Conservation (phyloP, 2,888 invertebrate genomes). For the Napeogenes inachia region DNA sequence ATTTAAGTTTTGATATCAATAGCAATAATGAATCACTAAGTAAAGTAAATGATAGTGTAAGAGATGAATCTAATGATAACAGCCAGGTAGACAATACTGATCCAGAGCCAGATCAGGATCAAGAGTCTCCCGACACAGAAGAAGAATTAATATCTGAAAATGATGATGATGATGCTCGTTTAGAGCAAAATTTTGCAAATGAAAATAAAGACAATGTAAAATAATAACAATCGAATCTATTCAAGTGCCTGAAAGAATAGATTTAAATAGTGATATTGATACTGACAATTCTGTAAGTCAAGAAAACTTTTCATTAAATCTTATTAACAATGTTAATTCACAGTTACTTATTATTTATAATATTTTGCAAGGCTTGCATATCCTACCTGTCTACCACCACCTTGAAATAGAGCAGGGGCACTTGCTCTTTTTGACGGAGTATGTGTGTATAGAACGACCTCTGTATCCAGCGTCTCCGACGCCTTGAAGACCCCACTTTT, state of each 20-base stretch:
- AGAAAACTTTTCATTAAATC: neutral
- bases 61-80: neutral
- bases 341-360: too few species aligned
- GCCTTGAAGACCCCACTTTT: too few species aligned
- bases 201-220: conserved; percentile 28
- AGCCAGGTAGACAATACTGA: conserved; percentile 1
- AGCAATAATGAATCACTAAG: conserved; percentile 15
- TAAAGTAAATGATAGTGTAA: neutral
- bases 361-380: too few species aligned
- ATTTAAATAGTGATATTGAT: conserved; percentile 24
- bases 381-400: too few species aligned
- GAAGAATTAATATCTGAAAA: conserved; percentile 8
- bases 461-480: too few species aligned
- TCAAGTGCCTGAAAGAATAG: conserved; percentile 42
- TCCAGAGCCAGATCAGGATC: neutral
- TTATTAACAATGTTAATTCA: conserved; percentile 4
- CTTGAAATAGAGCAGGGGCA: too few species aligned
- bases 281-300: neutral
- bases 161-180: conserved; percentile 22
- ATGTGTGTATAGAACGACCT: too few species aligned
- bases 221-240: too few species aligned
- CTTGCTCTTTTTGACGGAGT: too few species aligned
- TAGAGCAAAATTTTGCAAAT: conserved; percentile 17
- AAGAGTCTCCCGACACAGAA: neutral
- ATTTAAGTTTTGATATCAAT: conserved; percentile 10